Percentiles rank a stretch among this genome's conserved stretches.
phyloP scores from a whole-genome alignment of 2,888 invertebrate genomes.

The Pelosia muscerda region DNA sequence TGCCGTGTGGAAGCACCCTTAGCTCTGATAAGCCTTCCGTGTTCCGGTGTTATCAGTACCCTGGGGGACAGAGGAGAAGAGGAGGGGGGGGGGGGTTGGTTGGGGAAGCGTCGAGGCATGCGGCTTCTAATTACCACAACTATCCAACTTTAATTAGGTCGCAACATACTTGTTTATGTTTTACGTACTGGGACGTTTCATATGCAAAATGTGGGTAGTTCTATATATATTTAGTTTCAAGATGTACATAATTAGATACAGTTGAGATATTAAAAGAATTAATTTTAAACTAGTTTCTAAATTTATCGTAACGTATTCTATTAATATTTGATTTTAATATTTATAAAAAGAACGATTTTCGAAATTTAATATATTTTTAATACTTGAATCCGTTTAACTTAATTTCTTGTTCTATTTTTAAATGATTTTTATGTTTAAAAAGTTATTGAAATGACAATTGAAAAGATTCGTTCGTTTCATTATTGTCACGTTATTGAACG shows the following conservation, averaged over 20 bases:
- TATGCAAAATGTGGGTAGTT: slow-evolving; percentile 37
- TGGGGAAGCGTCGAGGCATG: slow-evolving; percentile 22
- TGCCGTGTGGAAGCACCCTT: slow-evolving; percentile 48
- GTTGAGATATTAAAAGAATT: background rate
- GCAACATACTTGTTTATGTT: slow-evolving; percentile 53
- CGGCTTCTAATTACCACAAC: slow-evolving; percentile 62
- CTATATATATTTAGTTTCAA: slow-evolving; percentile 4
- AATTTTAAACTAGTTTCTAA: background rate
- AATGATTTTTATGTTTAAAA: too few relatives aligned
- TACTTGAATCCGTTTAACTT: too few relatives aligned
- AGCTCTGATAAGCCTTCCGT: slow-evolving; percentile 57
- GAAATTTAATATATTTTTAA: too few relatives aligned
- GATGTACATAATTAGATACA: background rate
- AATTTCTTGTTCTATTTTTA: too few relatives aligned
- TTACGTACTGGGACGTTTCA: slow-evolving; percentile 34
- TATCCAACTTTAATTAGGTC: slow-evolving; percentile 68
- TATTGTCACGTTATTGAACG: background rate
- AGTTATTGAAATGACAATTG: too few relatives aligned
- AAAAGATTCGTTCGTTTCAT: too few relatives aligned
- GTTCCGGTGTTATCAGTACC: slow-evolving; percentile 57
- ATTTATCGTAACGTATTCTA: background rate
- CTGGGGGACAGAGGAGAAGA: slow-evolving; percentile 27
- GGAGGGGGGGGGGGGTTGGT: slow-evolving; percentile 8
- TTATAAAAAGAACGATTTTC: too few relatives aligned
- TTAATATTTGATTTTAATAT: too few relatives aligned